These are phyloP conservation scores for Papilio polyxenes DNA, from an alignment of 1,140 invertebrate species.

Conservation along the genomic window DNA sequence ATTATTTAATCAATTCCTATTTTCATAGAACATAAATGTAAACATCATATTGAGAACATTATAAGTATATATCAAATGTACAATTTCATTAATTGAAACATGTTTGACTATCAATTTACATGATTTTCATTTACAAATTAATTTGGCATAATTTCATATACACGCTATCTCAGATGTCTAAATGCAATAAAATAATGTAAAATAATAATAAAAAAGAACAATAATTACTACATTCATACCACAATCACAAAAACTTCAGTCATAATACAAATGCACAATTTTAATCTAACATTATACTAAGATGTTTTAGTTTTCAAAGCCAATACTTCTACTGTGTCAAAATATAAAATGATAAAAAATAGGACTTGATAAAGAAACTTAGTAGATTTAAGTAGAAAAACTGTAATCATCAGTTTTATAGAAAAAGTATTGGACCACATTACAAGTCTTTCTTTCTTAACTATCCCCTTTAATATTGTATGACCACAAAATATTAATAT, in stretches of 20 bases:
- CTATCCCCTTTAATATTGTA: conserved; percentile 44
- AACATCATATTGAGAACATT: conserved; percentile 46
- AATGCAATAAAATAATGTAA: conserved; percentile 73
- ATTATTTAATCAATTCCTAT: conserved; percentile 66
- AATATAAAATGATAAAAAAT: conserved; percentile 57
- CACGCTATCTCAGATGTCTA: conserved; percentile 71
- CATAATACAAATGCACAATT: conserved; percentile 69
- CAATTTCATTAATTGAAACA: conserved; percentile 45
- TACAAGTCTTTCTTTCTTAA: conserved; percentile 72
- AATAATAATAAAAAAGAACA: conserved; percentile 65
- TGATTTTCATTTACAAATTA: conserved; percentile 71
- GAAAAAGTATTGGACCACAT: conserved; percentile 74
- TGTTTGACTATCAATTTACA: conserved; percentile 52
- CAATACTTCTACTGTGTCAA: conserved; percentile 64
- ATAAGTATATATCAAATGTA: conserved; percentile 36
- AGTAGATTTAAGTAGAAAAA: conserved; percentile 53
- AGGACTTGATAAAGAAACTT: conserved; percentile 63
- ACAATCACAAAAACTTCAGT: conserved; percentile 77
- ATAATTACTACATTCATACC: conserved; percentile 71
- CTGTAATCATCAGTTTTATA: conserved; percentile 54
- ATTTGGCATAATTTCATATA: conserved; percentile 77
- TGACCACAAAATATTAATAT: conserved; percentile 30
- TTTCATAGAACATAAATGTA: conserved; percentile 49
- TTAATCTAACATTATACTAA: conserved; percentile 69
- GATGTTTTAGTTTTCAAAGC: conserved; percentile 70